Evolutionary conservation across 2,888 invertebrate genomes (phyloP).

Genomic region (Papilio gigon): DNA sequence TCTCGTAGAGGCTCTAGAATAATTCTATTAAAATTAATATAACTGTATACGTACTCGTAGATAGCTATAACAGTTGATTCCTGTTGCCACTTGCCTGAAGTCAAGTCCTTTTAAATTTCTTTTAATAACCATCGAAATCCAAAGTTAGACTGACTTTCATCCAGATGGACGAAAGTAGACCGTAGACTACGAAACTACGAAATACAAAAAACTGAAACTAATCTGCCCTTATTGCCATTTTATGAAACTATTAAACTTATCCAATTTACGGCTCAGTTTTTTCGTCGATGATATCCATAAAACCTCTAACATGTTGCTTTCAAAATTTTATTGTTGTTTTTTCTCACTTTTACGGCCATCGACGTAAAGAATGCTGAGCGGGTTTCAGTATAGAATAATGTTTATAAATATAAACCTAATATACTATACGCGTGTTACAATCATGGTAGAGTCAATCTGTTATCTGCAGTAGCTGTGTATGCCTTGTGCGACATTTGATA

Average conservation of each 20-base stretch:
- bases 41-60: not conserved
- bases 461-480: too few species aligned
- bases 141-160: too few species aligned
- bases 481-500: too few species aligned
- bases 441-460: too few species aligned
- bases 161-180: too few species aligned
- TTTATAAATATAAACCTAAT: not conserved
- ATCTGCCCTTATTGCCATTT: constrained; percentile 12
- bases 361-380: constrained; percentile 6
- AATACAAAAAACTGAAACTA: not conserved
- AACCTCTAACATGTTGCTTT: constrained; percentile 13
- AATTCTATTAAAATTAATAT: not conserved
- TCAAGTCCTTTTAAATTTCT: too few species aligned
- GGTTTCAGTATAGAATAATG: constrained; percentile 5
- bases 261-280: constrained; percentile 10
- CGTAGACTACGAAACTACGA: not conserved
- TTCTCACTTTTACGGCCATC: constrained; percentile 3
- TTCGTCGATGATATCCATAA: constrained; percentile 10
- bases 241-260: constrained; percentile 19
- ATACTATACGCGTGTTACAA: too few species aligned
- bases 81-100: too few species aligned
- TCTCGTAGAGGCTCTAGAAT: not conserved
- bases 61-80: too few species aligned
- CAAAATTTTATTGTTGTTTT: constrained; percentile 17
- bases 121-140: too few species aligned